Conservation (phyloP, 2,888 invertebrate genomes). For the Cosmopolites sordidus region DNA sequence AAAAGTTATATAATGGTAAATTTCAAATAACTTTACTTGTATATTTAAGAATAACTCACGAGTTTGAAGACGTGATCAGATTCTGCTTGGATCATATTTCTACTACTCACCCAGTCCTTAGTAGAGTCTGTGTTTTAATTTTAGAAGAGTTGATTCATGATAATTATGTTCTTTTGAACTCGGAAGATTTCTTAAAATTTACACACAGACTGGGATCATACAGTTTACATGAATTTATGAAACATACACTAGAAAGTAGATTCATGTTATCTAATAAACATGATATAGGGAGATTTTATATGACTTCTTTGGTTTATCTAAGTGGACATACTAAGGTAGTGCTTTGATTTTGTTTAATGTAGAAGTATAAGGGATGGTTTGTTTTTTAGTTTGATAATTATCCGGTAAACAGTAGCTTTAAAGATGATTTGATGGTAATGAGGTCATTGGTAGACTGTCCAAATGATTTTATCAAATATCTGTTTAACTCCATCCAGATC, state of each 20-base stretch:
- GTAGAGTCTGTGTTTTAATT: constrained; percentile 27
- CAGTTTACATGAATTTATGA: constrained; percentile 30
- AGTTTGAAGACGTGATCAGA: constrained; percentile 31
- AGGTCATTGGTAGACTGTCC: constrained; percentile 20
- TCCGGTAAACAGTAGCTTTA: constrained; percentile 11
- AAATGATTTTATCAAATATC: constrained; percentile 23
- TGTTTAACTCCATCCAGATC: constrained; percentile 29
- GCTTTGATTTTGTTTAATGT: not conserved
- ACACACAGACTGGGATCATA: constrained; percentile 29
- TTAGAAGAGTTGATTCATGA: constrained; percentile 33
- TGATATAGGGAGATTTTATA: constrained; percentile 31
- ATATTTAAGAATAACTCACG: constrained; percentile 32
- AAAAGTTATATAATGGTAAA: constrained; percentile 1
- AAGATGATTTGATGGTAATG: constrained; percentile 24
- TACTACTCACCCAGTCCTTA: constrained; percentile 28
- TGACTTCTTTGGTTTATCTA: constrained; percentile 30
- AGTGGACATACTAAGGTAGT: constrained; percentile 30
- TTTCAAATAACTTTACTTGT: not conserved
- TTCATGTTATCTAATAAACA: constrained; percentile 33
- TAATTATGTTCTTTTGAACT: constrained; percentile 29
- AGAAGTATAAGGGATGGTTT: not conserved
- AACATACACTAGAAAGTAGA: constrained; percentile 28
- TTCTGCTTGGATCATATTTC: constrained; percentile 30
- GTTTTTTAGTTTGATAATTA: constrained; percentile 22
- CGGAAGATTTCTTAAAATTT: constrained; percentile 30